A percentile compares a stretch with the other conserved stretches of the same genome.
Conservation (phyloP, 2,113 vertebrate genomes). For the Rafetus swinhoei region DNA sequence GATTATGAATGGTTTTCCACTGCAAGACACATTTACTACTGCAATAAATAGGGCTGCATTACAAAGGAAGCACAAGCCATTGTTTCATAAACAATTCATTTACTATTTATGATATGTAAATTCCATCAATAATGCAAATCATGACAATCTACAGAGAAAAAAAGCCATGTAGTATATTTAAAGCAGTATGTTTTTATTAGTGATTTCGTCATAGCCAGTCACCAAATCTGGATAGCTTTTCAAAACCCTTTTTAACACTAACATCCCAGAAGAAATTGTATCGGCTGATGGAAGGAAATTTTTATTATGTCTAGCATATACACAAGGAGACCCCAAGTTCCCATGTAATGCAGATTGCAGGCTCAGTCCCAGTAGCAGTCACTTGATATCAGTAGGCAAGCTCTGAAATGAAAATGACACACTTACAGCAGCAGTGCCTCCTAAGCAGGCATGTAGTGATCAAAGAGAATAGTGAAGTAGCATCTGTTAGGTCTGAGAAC, state of each 20-base stretch:
- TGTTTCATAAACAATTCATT: background rate
- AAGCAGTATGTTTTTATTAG: background rate
- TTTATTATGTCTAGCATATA: slow-evolving; percentile 75
- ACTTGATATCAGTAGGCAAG: slow-evolving; percentile 48
- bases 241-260: background rate
- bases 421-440: slow-evolving; percentile 32
- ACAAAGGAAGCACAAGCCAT: background rate
- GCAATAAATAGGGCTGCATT: background rate
- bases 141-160: background rate
- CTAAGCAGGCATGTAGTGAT: slow-evolving; percentile 54
- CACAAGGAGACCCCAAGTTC: slow-evolving; percentile 61
- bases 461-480: slow-evolving; percentile 55
- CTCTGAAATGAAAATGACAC: slow-evolving; percentile 50
- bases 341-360: background rate
- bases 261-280: background rate
- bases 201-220: background rate
- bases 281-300: slow-evolving; percentile 37
- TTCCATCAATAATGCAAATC: background rate
- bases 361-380: slow-evolving; percentile 39
- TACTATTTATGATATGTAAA: background rate
- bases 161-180: background rate
- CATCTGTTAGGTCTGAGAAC: slow-evolving; percentile 29
- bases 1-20: background rate
- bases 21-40: background rate
- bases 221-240: background rate